Base-by-base conservation (phyloP, 2,113 vertebrate genomes). In the Mobula hypostoma region DNA sequence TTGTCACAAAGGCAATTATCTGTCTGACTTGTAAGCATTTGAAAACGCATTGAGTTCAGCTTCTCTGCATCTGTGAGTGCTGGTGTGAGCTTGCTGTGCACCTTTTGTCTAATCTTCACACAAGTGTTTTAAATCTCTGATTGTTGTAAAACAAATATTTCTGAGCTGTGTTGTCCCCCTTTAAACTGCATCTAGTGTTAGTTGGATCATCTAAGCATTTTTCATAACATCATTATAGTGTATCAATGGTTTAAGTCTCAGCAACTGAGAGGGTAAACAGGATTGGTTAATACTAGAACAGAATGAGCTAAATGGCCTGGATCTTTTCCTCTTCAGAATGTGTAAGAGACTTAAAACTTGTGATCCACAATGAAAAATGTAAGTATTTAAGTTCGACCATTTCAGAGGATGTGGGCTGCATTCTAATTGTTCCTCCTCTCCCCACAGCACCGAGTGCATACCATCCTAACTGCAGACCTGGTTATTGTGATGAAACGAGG, bases 401-500 rank as follows among this genome's bases (percentile, higher is more conserved):
- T 90, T 66, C 29, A 66, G 19, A 14, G 36, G 5, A 92, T 32
- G 5, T 76, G 36, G 24, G 91, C 70, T 66, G 80, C n/a, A 21
- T 63, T 76, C 70, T 94, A 78, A 80, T 4, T 95, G 5, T 90
- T 95, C 94, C 94, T 94, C 77, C 8, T 87, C 79, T 80, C 5
- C 2, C 74, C 91, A 24, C 97, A 99, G 99, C 99, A 99, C 95
- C 98, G 99, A 0, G 99, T 99, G 94, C 98, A 99, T 96, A 99
- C 99, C 95, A 99, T 99, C 96, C 97, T 99, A 79, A 99, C 98
- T 0, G 98, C 98, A 17, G 99, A 99, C 94, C 95, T 99, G 95
- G 99, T 99, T 94, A 99, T 99, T 0, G 99, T 99, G 95, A 99
- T 99, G 98, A 99, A 98, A 95, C 95, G 99, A 95, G 99, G 99